Evolutionary conservation across 2,113 vertebrate genomes (phyloP).

Genomic region (Turdus rufiventris): DNA sequence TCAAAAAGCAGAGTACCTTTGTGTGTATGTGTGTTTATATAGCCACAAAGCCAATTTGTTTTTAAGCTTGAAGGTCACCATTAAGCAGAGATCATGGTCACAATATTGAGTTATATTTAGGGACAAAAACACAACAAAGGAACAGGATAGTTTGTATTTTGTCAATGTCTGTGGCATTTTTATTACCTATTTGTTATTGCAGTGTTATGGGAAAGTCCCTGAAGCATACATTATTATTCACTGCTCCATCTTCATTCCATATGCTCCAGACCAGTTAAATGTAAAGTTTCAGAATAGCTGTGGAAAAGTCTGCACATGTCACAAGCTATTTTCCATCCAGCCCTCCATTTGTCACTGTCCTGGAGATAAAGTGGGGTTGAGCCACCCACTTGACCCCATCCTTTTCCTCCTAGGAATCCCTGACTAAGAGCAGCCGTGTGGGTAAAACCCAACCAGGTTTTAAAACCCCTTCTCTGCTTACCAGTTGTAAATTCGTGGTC

Average conservation of each 20-base stretch:
- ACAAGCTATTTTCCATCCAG: not conserved
- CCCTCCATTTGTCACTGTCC: not conserved
- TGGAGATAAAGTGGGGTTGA: not conserved
- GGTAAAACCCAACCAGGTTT: not conserved
- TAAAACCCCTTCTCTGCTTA: not conserved
- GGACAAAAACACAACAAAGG: not conserved
- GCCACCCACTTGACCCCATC: not conserved
- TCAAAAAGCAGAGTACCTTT: not conserved
- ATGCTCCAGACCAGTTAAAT: not conserved
- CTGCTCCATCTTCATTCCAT: not conserved
- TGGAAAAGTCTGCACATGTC: not conserved
- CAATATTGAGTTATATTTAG: conserved; percentile 34
- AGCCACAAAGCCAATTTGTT: not conserved
- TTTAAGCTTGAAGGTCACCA: conserved; percentile 9
- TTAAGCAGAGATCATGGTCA: not conserved
- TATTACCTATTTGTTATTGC: conserved; percentile 15
- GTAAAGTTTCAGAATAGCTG: not conserved
- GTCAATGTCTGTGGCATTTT: not conserved
- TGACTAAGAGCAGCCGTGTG: not conserved
- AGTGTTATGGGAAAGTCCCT: not conserved
- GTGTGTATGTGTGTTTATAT: not conserved
- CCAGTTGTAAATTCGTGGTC: not conserved
- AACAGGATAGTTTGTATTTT: conserved; percentile 7
- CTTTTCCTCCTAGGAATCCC: not conserved
- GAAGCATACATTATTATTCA: not conserved